Base-by-base conservation (phyloP, 2,888 invertebrate species). In the Cryptus armator region DNA sequence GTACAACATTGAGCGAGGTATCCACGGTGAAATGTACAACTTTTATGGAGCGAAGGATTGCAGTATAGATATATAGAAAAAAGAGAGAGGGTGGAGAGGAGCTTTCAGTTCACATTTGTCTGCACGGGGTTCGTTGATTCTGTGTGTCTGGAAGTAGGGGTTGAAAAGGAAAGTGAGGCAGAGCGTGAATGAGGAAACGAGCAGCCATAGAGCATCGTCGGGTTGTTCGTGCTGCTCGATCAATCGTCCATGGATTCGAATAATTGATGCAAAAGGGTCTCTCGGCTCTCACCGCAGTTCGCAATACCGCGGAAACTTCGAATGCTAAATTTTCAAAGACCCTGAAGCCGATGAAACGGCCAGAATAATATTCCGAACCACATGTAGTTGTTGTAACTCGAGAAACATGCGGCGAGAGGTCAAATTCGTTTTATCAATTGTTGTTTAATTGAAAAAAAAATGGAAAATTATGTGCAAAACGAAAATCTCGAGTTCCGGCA, bases 1-100 rank as follows among this genome's bases (percentile, higher is more conserved):
- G 88, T 90, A 86, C 87, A 90, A 89, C 86, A 91, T 90, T 89
- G 88, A 89, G 86, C 87, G 89, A 86, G 83, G 84, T 86, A 68
- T 82, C 75, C 85, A 70, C 72, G 56, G 71, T 68, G 83, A 86
- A 81, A 85, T 77, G 87, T 91, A 87, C 88, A 91, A 89, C 74
- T 91, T 91, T 91, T 88, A 91, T 91, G 86, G 87, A 86, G 81
- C 84, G 76, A 62, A 81, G 75, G 78, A 68, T 76, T 68, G 43
- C 62, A 51, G 37, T 12, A 14, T 53, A 16, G 29, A 29, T 44
- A 29, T 62, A 51, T 14, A 14, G 32, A 32, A 24, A 44, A 24
- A 32, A 48, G 19, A 46, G 67, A 24, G 48, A 48, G 83, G 87
- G 82, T 83, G n/a, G 14, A 62, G 29, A 12, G 14, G 32, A 29